Evolutionary conservation across 2,113 vertebrate species (phyloP).

Genomic region (Limnothrissa miodon): DNA sequence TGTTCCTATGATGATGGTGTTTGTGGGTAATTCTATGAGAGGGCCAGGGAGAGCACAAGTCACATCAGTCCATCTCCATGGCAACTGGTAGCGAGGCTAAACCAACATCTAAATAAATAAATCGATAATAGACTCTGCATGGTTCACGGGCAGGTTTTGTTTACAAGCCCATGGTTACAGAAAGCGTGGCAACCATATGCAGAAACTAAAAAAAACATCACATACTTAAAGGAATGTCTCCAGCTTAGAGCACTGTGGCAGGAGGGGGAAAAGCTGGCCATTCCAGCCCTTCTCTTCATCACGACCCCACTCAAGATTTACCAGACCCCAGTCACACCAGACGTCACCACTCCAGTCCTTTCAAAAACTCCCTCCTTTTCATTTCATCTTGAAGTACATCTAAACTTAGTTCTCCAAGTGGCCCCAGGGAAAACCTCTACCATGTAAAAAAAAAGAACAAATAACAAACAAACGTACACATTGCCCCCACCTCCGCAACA

Average conservation of each 20-base stretch:
- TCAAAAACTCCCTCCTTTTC: background rate
- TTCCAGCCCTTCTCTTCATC: background rate
- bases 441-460: background rate
- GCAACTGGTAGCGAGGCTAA: conserved; percentile 29
- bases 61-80: conserved; percentile 48
- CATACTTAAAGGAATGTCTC: background rate
- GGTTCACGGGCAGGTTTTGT: conserved; percentile 4
- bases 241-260: background rate
- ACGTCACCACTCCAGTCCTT: background rate
- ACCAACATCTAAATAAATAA: conserved; percentile 44
- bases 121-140: conserved; percentile 4
- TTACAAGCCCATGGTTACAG: conserved; percentile 10
- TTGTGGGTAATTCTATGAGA: conserved; percentile 56
- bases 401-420: background rate
- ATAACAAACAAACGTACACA: background rate
- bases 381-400: background rate
- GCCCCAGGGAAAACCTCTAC: background rate
- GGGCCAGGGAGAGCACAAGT: conserved; percentile 48
- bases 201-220: background rate
- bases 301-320: background rate
- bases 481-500: background rate
- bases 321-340: background rate
- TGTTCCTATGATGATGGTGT: conserved; percentile 61
- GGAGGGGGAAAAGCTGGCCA: background rate
- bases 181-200: background rate